These are phyloP conservation scores for Chrysopilus asiliformis DNA, from an alignment of 2,888 invertebrate genomes.

Conservation along the genomic window DNA sequence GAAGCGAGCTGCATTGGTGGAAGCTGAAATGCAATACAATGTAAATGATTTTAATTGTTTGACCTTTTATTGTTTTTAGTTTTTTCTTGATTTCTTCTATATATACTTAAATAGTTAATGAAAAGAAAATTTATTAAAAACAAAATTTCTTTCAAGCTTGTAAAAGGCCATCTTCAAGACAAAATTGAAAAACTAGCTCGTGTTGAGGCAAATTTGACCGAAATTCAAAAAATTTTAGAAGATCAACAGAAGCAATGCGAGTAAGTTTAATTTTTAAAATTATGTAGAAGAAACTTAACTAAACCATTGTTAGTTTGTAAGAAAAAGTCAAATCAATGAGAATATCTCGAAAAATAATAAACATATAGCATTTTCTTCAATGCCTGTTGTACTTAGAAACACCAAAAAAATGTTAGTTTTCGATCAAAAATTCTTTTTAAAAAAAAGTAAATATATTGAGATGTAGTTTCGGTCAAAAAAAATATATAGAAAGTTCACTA, in stretches of 20 bases:
- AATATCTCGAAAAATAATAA: too few relatives aligned
- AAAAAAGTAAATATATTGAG: too few relatives aligned
- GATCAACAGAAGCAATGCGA: constrained; percentile 39
- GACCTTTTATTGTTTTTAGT: neutral
- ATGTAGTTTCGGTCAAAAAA: too few relatives aligned
- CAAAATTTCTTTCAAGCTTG: constrained; percentile 23
- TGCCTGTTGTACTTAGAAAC: too few relatives aligned
- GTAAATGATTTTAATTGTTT: constrained; percentile 17
- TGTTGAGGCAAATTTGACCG: constrained; percentile 40
- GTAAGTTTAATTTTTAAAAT: constrained; percentile 16
- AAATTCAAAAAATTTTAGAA: constrained; percentile 48
- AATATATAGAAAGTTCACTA: too few relatives aligned
- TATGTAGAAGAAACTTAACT: too few relatives aligned
- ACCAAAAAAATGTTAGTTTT: too few relatives aligned
- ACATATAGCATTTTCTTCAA: neutral
- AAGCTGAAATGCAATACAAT: constrained; percentile 70
- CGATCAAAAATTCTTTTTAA: too few relatives aligned
- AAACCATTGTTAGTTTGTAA: too few relatives aligned
- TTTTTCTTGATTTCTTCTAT: neutral
- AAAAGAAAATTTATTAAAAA: neutral
- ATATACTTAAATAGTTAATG: neutral
- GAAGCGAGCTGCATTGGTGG: constrained; percentile 78
- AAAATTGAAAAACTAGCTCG: constrained; percentile 45
- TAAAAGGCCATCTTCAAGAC: constrained; percentile 47
- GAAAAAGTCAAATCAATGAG: too few relatives aligned